Conservation (phyloP, 1,140 invertebrate species). For the Trigoniulus corallinus region DNA sequence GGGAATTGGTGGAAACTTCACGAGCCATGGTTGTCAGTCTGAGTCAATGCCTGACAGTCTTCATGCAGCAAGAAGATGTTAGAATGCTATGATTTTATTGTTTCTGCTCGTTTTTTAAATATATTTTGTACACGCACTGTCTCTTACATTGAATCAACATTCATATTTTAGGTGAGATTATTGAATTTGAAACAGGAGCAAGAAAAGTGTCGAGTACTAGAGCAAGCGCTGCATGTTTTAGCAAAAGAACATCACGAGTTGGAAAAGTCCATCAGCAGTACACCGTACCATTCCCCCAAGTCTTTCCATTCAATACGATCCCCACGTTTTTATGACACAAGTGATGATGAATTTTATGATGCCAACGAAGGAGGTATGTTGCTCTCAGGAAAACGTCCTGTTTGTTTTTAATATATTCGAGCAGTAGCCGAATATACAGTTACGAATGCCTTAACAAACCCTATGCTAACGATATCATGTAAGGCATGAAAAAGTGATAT, state of each 20-base stretch:
- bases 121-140: not conserved
- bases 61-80: slow-evolving; percentile 36
- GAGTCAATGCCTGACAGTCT: slow-evolving; percentile 30
- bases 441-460: too few relatives aligned
- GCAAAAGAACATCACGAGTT: slow-evolving; percentile 48
- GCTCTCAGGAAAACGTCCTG: too few relatives aligned
- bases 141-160: slow-evolving; percentile 5
- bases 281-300: slow-evolving; percentile 14
- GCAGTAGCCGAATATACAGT: too few relatives aligned
- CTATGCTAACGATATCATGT: not conserved
- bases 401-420: too few relatives aligned
- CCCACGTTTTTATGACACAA: slow-evolving; percentile 39
- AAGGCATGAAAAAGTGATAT: slow-evolving; percentile 4
- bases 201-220: slow-evolving; percentile 44
- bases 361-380: slow-evolving; percentile 27
- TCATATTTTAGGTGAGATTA: slow-evolving; percentile 26
- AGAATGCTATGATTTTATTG: not conserved
- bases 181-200: slow-evolving; percentile 30
- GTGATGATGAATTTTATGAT: slow-evolving; percentile 50
- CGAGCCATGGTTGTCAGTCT: slow-evolving; percentile 26
- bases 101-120: slow-evolving; percentile 1
- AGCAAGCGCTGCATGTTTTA: slow-evolving; percentile 45
- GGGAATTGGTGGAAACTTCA: slow-evolving; percentile 16
- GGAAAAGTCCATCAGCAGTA: slow-evolving; percentile 38
- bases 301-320: slow-evolving; percentile 21